Percentiles rank a stretch among this genome's conserved stretches.
phyloP scores from a whole-genome alignment of 2,113 vertebrate genomes.

The Columba livia region DNA sequence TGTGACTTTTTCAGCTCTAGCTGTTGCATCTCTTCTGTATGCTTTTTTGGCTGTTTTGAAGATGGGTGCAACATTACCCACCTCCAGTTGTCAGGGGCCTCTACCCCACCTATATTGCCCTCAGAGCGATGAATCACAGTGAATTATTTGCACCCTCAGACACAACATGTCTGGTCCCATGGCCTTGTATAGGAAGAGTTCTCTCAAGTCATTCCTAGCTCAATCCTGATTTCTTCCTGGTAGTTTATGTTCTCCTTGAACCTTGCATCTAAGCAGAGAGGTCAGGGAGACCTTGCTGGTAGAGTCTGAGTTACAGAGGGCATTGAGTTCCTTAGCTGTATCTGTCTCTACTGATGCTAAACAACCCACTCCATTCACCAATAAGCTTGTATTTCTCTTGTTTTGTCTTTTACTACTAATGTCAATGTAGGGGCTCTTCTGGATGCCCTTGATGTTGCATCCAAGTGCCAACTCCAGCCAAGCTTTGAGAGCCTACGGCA shows the following conservation, averaged over 20 bases:
- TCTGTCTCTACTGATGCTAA: background rate
- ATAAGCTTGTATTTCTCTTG: background rate
- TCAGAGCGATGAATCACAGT: background rate
- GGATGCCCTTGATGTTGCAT: background rate
- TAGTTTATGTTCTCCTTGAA: background rate
- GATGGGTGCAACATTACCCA: background rate
- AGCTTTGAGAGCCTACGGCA: background rate
- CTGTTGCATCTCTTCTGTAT: background rate
- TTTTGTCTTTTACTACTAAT: background rate
- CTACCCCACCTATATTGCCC: background rate
- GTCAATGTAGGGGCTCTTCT: background rate
- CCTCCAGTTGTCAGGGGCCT: background rate
- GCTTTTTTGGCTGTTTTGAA: background rate
- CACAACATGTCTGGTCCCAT: fast-evolving
- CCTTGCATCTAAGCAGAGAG: background rate
- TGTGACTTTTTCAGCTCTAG: background rate
- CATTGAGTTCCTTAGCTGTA: too few relatives aligned
- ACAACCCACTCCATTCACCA: background rate
- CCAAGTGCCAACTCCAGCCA: background rate
- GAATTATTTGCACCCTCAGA: background rate
- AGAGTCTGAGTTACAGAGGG: background rate
- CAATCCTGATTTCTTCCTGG: background rate
- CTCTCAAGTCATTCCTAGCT: background rate
- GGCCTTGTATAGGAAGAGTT: background rate
- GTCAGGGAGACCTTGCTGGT: background rate